A percentile compares a stretch with the other conserved stretches of the same genome.
These are phyloP conservation scores for Gobius niger DNA, from an alignment of 2,113 vertebrate species.

Conservation along the genomic window DNA sequence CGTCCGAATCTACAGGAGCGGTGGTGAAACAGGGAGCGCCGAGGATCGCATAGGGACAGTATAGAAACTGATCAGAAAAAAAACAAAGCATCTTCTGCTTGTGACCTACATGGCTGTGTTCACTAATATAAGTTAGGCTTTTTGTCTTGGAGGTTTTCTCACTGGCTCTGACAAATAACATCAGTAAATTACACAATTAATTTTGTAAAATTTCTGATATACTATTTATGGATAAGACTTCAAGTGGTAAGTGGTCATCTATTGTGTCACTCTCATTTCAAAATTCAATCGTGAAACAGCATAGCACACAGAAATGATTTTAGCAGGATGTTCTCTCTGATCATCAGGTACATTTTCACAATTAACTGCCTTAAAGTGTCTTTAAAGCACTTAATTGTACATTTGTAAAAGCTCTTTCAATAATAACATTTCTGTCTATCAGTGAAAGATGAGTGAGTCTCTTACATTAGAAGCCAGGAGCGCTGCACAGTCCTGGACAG, in stretches of 20 bases:
- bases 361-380: conserved; percentile 17
- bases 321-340: conserved; percentile 36
- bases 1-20: conserved; percentile 40
- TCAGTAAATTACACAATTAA: no score
- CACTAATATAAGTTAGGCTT: no score
- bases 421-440: conserved; percentile 33
- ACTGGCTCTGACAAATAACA: no score
- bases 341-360: no score
- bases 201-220: background rate
- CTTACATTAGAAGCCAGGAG: conserved; percentile 67
- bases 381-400: conserved; percentile 8
- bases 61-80: conserved; percentile 55
- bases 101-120: no score
- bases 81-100: background rate
- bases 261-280: conserved; percentile 49
- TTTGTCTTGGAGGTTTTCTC: no score
- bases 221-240: conserved; percentile 6
- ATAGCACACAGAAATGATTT: conserved; percentile 51
- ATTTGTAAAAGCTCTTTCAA: background rate
- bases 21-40: conserved; percentile 36
- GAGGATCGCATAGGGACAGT: conserved; percentile 10
- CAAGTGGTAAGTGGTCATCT: conserved; percentile 6
- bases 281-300: conserved; percentile 55
- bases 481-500: conserved; percentile 46
- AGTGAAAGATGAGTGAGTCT: conserved; percentile 38